Base-by-base conservation (phyloP, 2,797 vertebrate species). In the Dallia pectoralis region DNA sequence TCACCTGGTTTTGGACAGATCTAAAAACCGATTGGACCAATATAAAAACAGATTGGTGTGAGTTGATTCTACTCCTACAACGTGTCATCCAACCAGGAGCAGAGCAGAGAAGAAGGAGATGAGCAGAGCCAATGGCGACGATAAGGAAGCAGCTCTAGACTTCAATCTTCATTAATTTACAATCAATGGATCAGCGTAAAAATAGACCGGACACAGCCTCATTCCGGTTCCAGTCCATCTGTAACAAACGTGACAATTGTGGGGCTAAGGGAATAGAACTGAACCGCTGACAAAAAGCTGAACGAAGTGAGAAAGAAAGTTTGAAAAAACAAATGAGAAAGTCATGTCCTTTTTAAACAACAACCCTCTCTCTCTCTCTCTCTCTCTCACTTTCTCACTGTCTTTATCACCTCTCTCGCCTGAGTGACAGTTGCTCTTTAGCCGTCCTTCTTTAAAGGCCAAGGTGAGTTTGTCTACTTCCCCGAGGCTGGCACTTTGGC, bases 341-440 rank as follows among this genome's bases (percentile, higher is more conserved):
- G 69, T 74, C 19, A 19, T n/a, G 49, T 18, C 14, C 67, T 68
- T 68, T 68, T 15, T 25, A 68, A 68, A 68, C 40, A 29, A 63
- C 27, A 48, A 29, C 27, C 25, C 67, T 7, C 18, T 29, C 27
- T 33, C 29, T 16, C 49, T 49, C 22, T 30, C 12, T 32, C 51
- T 30, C 49, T 27, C 49, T 25, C 30, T 64, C 47, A n/a, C 4
- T 12, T n/a, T 11, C 12, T 44, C 40, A 11, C 40, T 44, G 40
- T 44, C 14, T 19, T 56, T 59, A 67, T 74, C 73, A 36, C 70
- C 75, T 72, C 65, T 56, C 29, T 61, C 66, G 22, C 68, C 61
- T 79, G 84, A 87, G 19, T 81, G 82, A 84, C 83, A 83, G 83
- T 80, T 80, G 74, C 76, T 86, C 79, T 86, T 80, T 73, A 79